Evolutionary conservation across 1,140 invertebrate species (phyloP).

Genomic region (Anastrepha obliqua): DNA sequence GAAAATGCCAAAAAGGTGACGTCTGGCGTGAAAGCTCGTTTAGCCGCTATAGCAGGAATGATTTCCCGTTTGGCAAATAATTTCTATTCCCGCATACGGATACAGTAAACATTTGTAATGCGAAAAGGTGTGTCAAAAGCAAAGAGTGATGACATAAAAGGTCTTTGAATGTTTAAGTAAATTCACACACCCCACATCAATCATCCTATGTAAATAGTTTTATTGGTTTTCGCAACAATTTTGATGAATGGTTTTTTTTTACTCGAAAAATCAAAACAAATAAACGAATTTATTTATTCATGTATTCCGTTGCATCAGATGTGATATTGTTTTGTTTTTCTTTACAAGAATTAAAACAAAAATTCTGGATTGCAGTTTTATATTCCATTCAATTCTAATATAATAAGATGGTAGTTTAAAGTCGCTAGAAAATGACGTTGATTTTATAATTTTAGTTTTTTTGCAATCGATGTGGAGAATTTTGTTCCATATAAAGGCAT

Average conservation of each 20-base stretch:
- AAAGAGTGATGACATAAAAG: neutral
- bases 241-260: neutral
- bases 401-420: too few relatives aligned
- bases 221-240: slow-evolving; percentile 9
- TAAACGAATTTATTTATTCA: neutral
- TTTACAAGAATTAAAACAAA: too few relatives aligned
- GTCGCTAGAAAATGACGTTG: too few relatives aligned
- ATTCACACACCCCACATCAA: neutral
- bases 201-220: slow-evolving; percentile 18
- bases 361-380: too few relatives aligned
- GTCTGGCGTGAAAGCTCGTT: neutral
- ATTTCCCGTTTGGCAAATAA: slow-evolving; percentile 23
- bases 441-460: too few relatives aligned
- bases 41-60: neutral
- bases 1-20: neutral
- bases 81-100: neutral
- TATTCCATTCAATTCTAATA: too few relatives aligned
- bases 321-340: neutral
- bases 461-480: too few relatives aligned
- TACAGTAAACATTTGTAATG: too few relatives aligned
- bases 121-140: neutral
- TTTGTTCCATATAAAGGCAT: too few relatives aligned
- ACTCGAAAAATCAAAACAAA: slow-evolving; percentile 7
- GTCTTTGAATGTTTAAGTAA: neutral
- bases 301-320: neutral